phyloP scores from a whole-genome alignment of 1,140 invertebrate species.

The Geopemphigus sp. region DNA sequence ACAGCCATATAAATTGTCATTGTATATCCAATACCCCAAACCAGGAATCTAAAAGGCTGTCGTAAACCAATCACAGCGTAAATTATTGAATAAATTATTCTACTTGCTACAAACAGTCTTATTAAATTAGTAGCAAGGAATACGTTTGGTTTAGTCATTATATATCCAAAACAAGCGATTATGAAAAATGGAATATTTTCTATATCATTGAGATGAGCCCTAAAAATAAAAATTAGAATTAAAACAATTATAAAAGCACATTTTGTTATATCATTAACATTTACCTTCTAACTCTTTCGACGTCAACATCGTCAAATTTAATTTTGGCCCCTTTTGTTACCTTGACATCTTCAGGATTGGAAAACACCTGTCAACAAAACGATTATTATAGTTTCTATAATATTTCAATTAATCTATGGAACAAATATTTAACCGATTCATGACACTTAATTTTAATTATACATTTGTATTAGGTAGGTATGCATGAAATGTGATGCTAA shows the following conservation, averaged over 20 bases:
- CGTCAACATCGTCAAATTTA: conserved; percentile 59
- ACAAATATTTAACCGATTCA: background rate
- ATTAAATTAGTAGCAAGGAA: conserved; percentile 63
- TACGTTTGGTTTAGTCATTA: conserved; percentile 61
- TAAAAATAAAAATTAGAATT: conserved; percentile 54
- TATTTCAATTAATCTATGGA: background rate
- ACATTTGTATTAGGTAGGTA: background rate
- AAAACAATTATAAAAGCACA: background rate
- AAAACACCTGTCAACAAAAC: conserved; percentile 59
- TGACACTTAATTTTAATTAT: background rate
- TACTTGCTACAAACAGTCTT: conserved; percentile 60
- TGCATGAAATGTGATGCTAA: no score
- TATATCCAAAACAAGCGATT: conserved; percentile 62
- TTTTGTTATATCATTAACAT: background rate
- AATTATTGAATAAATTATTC: conserved; percentile 64
- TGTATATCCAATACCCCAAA: conserved; percentile 58
- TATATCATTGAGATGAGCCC: conserved; percentile 69
- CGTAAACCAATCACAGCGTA: conserved; percentile 61
- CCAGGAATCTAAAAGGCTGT: conserved; percentile 63
- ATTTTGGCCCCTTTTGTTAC: conserved; percentile 57
- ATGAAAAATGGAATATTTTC: conserved; percentile 69
- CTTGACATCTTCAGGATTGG: conserved; percentile 61
- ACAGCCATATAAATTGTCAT: conserved; percentile 62
- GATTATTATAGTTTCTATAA: background rate
- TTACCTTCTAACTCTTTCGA: conserved; percentile 60